Conservation (phyloP, 2,113 vertebrate genomes). For the Apistogramma diplotaenia region DNA sequence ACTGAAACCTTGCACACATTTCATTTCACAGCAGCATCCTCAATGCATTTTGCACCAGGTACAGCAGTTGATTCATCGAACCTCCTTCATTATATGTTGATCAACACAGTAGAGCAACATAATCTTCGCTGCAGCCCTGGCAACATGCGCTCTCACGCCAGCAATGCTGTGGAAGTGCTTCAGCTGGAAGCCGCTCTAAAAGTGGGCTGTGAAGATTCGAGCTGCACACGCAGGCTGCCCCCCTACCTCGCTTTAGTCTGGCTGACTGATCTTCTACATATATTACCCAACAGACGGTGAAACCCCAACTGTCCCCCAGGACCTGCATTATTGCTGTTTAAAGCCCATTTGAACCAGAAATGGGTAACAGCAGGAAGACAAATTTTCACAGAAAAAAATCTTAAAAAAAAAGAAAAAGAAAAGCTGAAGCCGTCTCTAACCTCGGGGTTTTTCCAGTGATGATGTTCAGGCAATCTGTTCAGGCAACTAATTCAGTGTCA, state of each 20-base stretch:
- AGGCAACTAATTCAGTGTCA: not conserved
- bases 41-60: constrained; percentile 11
- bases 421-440: not conserved
- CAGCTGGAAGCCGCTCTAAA: constrained; percentile 36
- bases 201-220: constrained; percentile 22
- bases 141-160: constrained; percentile 33
- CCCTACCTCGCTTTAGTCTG: constrained; percentile 34
- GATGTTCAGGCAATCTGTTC: constrained; percentile 18
- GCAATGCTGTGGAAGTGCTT: constrained; percentile 23
- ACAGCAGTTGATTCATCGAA: constrained; percentile 8
- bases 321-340: constrained; percentile 45
- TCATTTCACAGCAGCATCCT: not conserved
- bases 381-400: not conserved
- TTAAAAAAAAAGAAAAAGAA: not conserved
- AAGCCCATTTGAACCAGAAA: constrained; percentile 27
- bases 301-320: constrained; percentile 36
- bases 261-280: constrained; percentile 54
- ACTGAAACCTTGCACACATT: constrained; percentile 6
- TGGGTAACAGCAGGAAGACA: constrained; percentile 17
- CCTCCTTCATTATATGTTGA: constrained; percentile 36
- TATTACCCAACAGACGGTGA: constrained; percentile 44
- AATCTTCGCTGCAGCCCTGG: constrained; percentile 7
- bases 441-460: constrained; percentile 13
- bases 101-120: constrained; percentile 23
- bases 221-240: constrained; percentile 11